Evolutionary conservation across 1,140 invertebrate genomes (phyloP).

Genomic region (Ceratina calcarata): DNA sequence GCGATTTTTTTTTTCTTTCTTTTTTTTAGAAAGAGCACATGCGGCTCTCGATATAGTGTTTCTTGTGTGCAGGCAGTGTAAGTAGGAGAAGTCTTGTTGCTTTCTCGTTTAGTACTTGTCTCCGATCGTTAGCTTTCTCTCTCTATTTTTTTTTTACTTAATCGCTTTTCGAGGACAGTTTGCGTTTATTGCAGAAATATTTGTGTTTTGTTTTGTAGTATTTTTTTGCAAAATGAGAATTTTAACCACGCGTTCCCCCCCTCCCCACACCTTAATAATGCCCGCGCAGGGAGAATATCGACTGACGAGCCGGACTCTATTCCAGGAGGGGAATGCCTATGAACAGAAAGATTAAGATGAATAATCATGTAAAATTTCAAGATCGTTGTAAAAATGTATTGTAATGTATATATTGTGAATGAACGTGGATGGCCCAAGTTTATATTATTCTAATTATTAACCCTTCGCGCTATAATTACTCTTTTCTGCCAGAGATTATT

Average conservation of each 20-base stretch:
- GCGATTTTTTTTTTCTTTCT: slow-evolving; percentile 14
- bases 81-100: slow-evolving; percentile 66
- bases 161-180: slow-evolving; percentile 55
- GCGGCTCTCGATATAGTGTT: slow-evolving; percentile 37
- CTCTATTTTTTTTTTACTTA: slow-evolving; percentile 40
- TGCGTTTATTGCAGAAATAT: slow-evolving; percentile 62
- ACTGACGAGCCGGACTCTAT: slow-evolving; percentile 88
- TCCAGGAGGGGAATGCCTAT: slow-evolving; percentile 94
- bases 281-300: slow-evolving; percentile 83
- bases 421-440: no score
- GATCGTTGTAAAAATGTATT: not conserved
- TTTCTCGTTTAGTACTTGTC: slow-evolving; percentile 22
- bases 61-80: slow-evolving; percentile 74
- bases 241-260: slow-evolving; percentile 84
- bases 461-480: no score
- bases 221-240: slow-evolving; percentile 69
- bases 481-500: no score
- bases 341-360: slow-evolving; percentile 75
- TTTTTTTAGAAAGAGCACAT: slow-evolving; percentile 39
- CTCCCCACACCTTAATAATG: slow-evolving; percentile 78
- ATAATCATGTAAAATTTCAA: not conserved
- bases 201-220: slow-evolving; percentile 55
- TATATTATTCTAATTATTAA: no score
- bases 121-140: slow-evolving; percentile 20
- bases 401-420: not conserved